Conservation (phyloP, 2,888 invertebrate genomes). For the Sarcophaga caerulescens region DNA sequence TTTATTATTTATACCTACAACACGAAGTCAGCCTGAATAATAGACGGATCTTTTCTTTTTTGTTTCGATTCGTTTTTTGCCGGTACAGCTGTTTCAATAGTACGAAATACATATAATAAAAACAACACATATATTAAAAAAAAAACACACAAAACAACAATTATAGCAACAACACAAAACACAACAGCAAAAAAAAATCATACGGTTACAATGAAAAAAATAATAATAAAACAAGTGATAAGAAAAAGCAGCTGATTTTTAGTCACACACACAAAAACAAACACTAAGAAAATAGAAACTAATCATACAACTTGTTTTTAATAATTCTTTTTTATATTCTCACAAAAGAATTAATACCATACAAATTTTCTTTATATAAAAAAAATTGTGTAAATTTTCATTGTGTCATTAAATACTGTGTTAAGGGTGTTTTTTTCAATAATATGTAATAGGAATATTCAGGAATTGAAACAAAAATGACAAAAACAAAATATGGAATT, state of each 20-base stretch:
- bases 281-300: not conserved
- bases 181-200: constrained; percentile 44
- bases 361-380: not conserved
- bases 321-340: not conserved
- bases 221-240: constrained; percentile 38
- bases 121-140: constrained; percentile 8
- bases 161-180: not conserved
- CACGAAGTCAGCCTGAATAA: no score
- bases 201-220: constrained; percentile 45
- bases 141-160: not conserved
- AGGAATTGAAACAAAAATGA: constrained; percentile 64
- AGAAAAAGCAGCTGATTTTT: constrained; percentile 59
- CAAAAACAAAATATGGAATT: constrained; percentile 61
- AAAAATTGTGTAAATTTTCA: constrained; percentile 18
- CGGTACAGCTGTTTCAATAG: constrained; percentile 67
- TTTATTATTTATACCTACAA: no score
- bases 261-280: not conserved
- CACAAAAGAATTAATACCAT: no score
- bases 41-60: no score
- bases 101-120: not conserved
- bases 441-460: constrained; percentile 37
- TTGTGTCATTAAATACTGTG: constrained; percentile 15
- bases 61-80: constrained; percentile 30
- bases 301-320: not conserved
- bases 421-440: constrained; percentile 30